Evolutionary conservation across 23 tunicate genomes (phyloP).

Genomic region (Ascidia mentula): DNA sequence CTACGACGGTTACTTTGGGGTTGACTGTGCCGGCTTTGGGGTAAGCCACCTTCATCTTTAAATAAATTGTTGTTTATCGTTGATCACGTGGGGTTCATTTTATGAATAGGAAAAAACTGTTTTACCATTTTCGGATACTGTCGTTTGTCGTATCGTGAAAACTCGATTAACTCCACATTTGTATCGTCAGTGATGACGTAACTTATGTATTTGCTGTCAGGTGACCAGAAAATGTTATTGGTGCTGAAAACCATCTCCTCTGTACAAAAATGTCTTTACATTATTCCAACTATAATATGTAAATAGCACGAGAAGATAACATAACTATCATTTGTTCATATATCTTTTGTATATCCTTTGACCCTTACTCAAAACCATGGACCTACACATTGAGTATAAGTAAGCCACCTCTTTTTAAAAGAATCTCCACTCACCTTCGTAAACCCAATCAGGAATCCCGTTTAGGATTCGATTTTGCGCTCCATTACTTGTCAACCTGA

Average conservation of each 20-base stretch:
- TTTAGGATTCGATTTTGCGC: constrained; percentile 67
- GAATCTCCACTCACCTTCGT: constrained; percentile 89
- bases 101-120: no score
- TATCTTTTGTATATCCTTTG: no score
- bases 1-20: constrained; percentile 46
- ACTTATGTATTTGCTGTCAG: constrained; percentile 37
- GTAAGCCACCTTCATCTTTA: constrained; percentile 79
- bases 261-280: constrained; percentile 17
- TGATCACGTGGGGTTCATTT: no score
- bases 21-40: constrained; percentile 87
- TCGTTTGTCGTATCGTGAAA: constrained; percentile 37
- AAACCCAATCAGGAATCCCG: constrained; percentile 96
- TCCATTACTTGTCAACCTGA: constrained; percentile 38
- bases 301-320: no score
- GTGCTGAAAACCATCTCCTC: constrained; percentile 93
- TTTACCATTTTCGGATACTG: constrained; percentile 81
- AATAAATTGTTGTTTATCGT: no score
- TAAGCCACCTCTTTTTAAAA: no score
- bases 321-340: no score
- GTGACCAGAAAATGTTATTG: constrained; percentile 88
- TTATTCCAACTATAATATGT: no score
- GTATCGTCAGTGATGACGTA: constrained; percentile 75
- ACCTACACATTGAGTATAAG: no score
- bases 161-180: constrained; percentile 60
- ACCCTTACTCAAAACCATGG: no score